Evolutionary conservation across 2,888 invertebrate genomes (phyloP), one percentile per base, ranked within the genome.

Genomic region (Craniophora ligustri): DNA sequence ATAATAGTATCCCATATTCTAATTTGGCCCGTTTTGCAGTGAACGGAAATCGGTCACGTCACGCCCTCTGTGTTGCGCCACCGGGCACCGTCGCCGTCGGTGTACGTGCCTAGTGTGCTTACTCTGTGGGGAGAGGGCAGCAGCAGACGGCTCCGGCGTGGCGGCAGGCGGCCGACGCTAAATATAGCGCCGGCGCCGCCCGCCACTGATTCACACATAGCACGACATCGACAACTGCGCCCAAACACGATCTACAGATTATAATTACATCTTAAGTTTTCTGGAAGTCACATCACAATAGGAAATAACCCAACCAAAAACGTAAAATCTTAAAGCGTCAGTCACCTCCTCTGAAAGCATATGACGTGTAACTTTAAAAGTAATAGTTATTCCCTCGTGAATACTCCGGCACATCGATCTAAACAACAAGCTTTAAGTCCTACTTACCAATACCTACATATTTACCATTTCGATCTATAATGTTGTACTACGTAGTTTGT

Each of bases 141-240:
- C 47, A 63, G 62, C 51, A 42, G 65, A 30, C 48, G 67, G 64
- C 57, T 44, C 63, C 65, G 54, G 23, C 41, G 23, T 35, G 46
- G 47, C 51, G 58, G 39, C 53, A 39, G 42, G 50, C 72, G 60
- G 44, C 47, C 45, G 36, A 35, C 32, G 65, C 79, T 78, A 78
- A 77, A 78, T 78, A 76, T 78, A 78, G 72, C 71, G 46, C 49
- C 64, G 73, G 57, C 75, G 63, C 66, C 66, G 63, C 64, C 63
- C 66, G 75, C 59, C 61, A 58, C 62, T 77, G 78, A 78, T 64
- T 78, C 78, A 76, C 69, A 40, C 74, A 55, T 39, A 46, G 39
- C 58, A 49, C 51, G 51, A 34, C 53, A 50, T 30, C 45, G 49
- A 26, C 38, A n/a, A 46, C 50, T 49, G 32, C 38, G 40, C 31